Conservation (phyloP, 2,113 vertebrate genomes). For the Boulengeromyrus knoepffleri region DNA sequence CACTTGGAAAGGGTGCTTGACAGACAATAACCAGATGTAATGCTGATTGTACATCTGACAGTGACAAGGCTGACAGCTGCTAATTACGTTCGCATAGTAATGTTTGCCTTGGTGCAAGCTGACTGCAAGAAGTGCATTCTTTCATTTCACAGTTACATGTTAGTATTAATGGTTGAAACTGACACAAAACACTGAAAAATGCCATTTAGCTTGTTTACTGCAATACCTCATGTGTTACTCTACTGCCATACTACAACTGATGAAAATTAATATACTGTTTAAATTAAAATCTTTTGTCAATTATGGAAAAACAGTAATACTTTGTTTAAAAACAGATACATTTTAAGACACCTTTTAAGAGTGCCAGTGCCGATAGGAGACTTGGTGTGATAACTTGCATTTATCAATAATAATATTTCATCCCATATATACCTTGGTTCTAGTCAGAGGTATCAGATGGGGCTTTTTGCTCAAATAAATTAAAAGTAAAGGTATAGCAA, state of each 20-base stretch:
- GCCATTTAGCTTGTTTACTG: neutral
- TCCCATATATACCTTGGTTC: conserved; percentile 11
- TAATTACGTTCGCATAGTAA: neutral
- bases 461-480: conserved; percentile 25
- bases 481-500: conserved; percentile 25
- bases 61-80: neutral
- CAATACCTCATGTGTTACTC: neutral
- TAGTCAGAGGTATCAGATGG: conserved; percentile 11
- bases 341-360: neutral
- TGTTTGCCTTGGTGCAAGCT: neutral
- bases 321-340: neutral
- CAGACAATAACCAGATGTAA: neutral
- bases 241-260: too few relatives aligned
- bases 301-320: neutral
- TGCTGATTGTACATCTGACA: neutral
- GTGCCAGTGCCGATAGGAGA: neutral
- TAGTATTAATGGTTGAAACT: neutral
- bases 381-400: conserved; percentile 1
- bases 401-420: conserved; percentile 8
- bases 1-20: neutral
- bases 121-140: neutral
- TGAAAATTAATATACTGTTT: neutral
- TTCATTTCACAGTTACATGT: neutral
- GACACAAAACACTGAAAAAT: neutral
- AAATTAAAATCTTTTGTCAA: neutral